These are phyloP conservation scores for Melinaea menophilus DNA, from an alignment of 2,888 invertebrate genomes.

Conservation along the genomic window DNA sequence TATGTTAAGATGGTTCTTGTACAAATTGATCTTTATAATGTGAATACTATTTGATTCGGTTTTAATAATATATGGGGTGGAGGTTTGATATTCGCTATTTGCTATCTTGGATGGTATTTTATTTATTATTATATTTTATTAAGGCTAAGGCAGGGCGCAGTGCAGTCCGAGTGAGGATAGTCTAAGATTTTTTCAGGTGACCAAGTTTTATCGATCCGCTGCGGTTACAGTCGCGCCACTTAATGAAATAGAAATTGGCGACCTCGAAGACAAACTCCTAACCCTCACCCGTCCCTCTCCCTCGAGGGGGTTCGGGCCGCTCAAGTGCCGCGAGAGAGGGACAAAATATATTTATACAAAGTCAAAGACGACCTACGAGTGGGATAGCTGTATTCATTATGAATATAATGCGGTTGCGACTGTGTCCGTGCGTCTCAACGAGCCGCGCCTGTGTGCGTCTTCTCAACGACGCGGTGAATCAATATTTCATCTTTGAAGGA, in stretches of 20 bases:
- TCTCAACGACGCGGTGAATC: slow-evolving; percentile 68
- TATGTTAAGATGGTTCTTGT: slow-evolving; percentile 5
- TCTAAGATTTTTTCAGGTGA: slow-evolving; percentile 49
- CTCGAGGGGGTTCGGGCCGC: slow-evolving; percentile 53
- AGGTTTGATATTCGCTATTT: slow-evolving; percentile 1
- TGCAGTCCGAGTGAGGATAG: background rate
- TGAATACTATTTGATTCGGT: slow-evolving; percentile 20
- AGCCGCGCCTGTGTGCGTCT: slow-evolving; percentile 60
- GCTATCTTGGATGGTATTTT: background rate
- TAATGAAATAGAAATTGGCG: slow-evolving; percentile 77
- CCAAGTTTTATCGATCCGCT: slow-evolving; percentile 64
- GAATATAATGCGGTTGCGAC: slow-evolving; percentile 75
- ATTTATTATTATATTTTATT: no score
- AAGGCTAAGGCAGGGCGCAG: no score
- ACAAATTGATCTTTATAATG: slow-evolving; percentile 14
- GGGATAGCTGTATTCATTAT: slow-evolving; percentile 78
- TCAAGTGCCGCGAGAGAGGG: slow-evolving; percentile 63
- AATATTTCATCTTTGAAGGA: slow-evolving; percentile 71
- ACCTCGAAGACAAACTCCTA: slow-evolving; percentile 74
- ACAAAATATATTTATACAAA: slow-evolving; percentile 77
- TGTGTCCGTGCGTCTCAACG: slow-evolving; percentile 71
- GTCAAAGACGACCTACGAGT: slow-evolving; percentile 76
- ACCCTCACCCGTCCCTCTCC: slow-evolving; percentile 67
- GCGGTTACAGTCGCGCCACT: slow-evolving; percentile 72
- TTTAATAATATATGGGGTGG: slow-evolving; percentile 21